Evolutionary conservation across 2,113 vertebrate genomes (phyloP).

Genomic region (Cranoglanis bouderius): DNA sequence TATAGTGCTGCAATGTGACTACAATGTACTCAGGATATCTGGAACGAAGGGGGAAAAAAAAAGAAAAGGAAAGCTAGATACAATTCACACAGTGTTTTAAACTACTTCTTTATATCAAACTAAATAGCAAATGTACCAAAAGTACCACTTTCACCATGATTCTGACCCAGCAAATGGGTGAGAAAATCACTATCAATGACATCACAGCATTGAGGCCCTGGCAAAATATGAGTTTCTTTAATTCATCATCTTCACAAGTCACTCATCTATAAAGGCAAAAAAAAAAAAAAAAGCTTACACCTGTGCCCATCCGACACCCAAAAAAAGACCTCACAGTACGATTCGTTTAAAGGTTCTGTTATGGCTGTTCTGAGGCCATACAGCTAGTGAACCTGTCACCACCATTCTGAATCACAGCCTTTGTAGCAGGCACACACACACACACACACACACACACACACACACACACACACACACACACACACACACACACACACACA

Average conservation of each 20-base stretch:
- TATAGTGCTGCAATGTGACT: not conserved
- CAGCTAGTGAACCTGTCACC: slow-evolving; percentile 52
- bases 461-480: slow-evolving; percentile 20
- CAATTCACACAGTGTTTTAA: not conserved
- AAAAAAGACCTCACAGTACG: not conserved
- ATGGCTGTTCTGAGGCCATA: slow-evolving; percentile 40
- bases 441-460: slow-evolving; percentile 27
- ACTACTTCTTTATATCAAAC: not conserved
- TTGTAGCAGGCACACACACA: slow-evolving; percentile 4
- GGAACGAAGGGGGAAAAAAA: not conserved
- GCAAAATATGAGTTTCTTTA: slow-evolving; percentile 14
- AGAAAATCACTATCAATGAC: slow-evolving; percentile 22
- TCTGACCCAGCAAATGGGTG: not conserved
- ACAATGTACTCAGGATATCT: not conserved
- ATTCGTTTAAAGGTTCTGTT: slow-evolving; percentile 44
- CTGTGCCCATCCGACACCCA: not conserved
- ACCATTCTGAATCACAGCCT: slow-evolving; percentile 43
- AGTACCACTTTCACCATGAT: not conserved
- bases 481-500: slow-evolving; percentile 22
- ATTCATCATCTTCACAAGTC: not conserved
- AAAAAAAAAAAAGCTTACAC: not conserved
- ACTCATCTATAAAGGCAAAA: not conserved
- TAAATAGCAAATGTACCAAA: not conserved
- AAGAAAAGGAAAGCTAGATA: not conserved
- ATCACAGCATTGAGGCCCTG: not conserved